These are phyloP conservation scores for Drosophila athabasca DNA, from an alignment of 1,140 invertebrate species.

Conservation along the genomic window DNA sequence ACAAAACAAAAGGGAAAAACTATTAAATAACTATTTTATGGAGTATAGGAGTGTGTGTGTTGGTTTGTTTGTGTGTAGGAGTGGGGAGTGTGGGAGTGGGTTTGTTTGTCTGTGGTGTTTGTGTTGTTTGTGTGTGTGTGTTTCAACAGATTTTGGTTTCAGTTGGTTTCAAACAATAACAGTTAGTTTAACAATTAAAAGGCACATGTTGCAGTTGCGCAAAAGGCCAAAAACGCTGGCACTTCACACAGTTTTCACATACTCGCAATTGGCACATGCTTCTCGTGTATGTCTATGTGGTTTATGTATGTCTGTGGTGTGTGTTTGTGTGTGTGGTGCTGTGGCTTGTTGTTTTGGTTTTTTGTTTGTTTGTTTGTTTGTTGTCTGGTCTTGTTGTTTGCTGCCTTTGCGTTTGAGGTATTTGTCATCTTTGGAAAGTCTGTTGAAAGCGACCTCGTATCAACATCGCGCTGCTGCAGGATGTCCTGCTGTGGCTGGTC, in stretches of 20 bases:
- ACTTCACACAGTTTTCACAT: constrained; percentile 73
- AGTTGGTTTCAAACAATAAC: constrained; percentile 79
- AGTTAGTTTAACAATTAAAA: constrained; percentile 82
- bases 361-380: constrained; percentile 30
- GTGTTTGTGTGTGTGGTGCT: constrained; percentile 11
- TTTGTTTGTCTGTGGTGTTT: constrained; percentile 6
- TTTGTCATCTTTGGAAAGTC: constrained; percentile 82
- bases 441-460: constrained; percentile 64
- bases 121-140: constrained; percentile 45
- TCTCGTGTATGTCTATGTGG: constrained; percentile 8
- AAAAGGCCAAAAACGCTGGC: constrained; percentile 75
- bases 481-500: constrained; percentile 53
- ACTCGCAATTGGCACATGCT: constrained; percentile 68
- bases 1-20: constrained; percentile 78
- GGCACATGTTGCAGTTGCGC: constrained; percentile 79
- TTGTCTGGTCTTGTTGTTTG: constrained; percentile 40
- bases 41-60: constrained; percentile 12
- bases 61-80: background rate
- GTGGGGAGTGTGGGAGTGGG: constrained; percentile 7
- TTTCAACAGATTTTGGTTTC: constrained; percentile 79
- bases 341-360: constrained; percentile 40
- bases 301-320: constrained; percentile 6
- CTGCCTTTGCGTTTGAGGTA: constrained; percentile 79
- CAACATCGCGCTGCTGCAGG: constrained; percentile 49
- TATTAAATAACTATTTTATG: constrained; percentile 78